phyloP scores from a whole-genome alignment of 2,888 invertebrate species.

The Agriopis marginaria region DNA sequence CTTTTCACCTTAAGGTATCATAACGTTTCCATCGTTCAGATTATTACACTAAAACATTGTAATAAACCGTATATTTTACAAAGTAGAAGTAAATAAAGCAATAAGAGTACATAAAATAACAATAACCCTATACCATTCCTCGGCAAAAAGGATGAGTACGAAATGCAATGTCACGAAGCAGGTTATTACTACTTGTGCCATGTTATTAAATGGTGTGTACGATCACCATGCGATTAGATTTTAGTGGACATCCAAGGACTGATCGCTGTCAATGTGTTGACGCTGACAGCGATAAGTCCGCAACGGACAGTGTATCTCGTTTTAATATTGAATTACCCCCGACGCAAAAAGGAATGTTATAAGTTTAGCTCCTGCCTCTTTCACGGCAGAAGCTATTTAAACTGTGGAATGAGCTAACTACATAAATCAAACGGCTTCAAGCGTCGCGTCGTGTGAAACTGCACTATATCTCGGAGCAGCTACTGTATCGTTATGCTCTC shows the following conservation, averaged over 20 bases:
- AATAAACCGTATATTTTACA: not conserved
- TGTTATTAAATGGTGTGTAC: slow-evolving; percentile 69
- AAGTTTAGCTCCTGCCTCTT: too few species aligned
- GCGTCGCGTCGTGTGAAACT: too few species aligned
- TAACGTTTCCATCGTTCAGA: not conserved
- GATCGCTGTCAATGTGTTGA: not conserved
- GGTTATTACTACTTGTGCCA: slow-evolving; percentile 61
- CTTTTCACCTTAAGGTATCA: too few species aligned
- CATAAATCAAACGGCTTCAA: too few species aligned
- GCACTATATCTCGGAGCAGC: too few species aligned
- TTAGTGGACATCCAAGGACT: slow-evolving; percentile 10
- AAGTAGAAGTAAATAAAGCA: not conserved
- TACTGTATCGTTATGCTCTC: too few species aligned
- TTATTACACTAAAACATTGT: not conserved
- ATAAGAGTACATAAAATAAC: not conserved
- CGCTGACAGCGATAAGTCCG: too few species aligned
- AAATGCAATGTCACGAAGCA: slow-evolving; percentile 56
- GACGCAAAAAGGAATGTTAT: too few species aligned
- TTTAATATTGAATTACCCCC: too few species aligned
- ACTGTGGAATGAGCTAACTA: too few species aligned
- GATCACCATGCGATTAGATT: slow-evolving; percentile 50
- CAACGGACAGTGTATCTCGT: too few species aligned
- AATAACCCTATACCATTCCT: slow-evolving; percentile 3
- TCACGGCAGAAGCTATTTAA: too few species aligned
- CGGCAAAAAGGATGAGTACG: slow-evolving; percentile 40